phyloP scores from a whole-genome alignment of 2,888 invertebrate genomes.

The Salticus scenicus region DNA sequence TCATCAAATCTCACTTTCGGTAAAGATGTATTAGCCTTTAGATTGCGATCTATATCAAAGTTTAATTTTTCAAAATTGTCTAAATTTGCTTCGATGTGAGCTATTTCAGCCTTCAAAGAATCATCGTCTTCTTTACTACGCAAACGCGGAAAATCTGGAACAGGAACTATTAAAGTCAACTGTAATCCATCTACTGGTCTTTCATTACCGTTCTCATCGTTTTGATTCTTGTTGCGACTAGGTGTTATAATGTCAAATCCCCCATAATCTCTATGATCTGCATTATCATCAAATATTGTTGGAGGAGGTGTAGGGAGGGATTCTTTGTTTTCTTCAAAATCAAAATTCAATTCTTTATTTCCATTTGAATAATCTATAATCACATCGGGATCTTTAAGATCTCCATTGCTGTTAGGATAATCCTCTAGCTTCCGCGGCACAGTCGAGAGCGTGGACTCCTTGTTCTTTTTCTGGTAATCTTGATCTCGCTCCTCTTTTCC shows the following conservation, averaged over 20 bases:
- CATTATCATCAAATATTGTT: conserved; percentile 63
- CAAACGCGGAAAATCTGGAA: conserved; percentile 27
- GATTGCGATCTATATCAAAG: conserved; percentile 39
- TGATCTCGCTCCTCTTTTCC: conserved; percentile 47
- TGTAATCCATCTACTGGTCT: conserved; percentile 2
- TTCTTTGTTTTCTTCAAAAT: conserved; percentile 24
- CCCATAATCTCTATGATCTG: conserved; percentile 59
- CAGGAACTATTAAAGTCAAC: background rate
- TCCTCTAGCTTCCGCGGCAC: conserved; percentile 49
- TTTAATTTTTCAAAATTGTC: conserved; percentile 31
- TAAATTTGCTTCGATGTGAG: background rate
- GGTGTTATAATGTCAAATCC: conserved; percentile 62
- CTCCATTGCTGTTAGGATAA: conserved; percentile 36
- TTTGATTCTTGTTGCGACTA: conserved; percentile 42
- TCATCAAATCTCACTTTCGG: conserved; percentile 55
- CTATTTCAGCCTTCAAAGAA: background rate
- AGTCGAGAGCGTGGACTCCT: conserved; percentile 30
- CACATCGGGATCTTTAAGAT: conserved; percentile 53
- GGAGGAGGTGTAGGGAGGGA: conserved; percentile 38
- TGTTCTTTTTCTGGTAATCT: conserved; percentile 37
- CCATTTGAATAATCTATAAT: conserved; percentile 58
- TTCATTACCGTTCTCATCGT: background rate
- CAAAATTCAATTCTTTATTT: conserved; percentile 50
- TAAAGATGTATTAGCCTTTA: conserved; percentile 27
- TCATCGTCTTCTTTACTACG: conserved; percentile 7